Base-by-base conservation (phyloP, 2,113 vertebrate species). In the Vimba vimba region DNA sequence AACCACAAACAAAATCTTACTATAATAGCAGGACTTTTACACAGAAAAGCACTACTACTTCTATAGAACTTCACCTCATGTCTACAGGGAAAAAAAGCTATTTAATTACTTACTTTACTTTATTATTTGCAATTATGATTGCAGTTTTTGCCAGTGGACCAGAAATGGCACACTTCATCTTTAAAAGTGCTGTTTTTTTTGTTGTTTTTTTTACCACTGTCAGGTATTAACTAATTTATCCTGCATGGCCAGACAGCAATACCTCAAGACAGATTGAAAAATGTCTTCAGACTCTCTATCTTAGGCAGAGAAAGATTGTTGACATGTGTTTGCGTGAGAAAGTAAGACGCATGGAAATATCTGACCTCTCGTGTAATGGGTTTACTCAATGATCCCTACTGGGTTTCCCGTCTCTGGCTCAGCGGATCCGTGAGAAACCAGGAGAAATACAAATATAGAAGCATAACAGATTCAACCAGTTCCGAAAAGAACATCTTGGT, bases 281-380 rank as follows among this genome's bases (percentile, higher is more conserved):
- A 52, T 76, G 47, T 52, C 25, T 47, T 52, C 45, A 47, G 25
- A 55, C 15, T 52, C 25, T 62, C 25, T 12, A 19, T 60, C 12
- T 50, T 36, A 30, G 33, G 27, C 15, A 39, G 12, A n/a, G 33
- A 30, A 23, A 68, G 82, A 74, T 52, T 19, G 36, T n/a, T 11
- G 68, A 45, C 52, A 64, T 39, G 13, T 60, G 33, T 47, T 68
- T 75, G 69, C 79, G 8, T 85, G 87, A 83, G 64, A 89, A 87
- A 74, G 27, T 21, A 52, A 64, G 82, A 27, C 47, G 3, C 66
- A 60, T 86, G 82, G 82, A 80, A 87, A 89, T 36, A 66, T 50
- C 57, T 88, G 85, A 84, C 87, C 87, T 71, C 80, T 78, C 52
- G 23, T 39, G 62, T 52, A n/a, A 85, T 85, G 84, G 76, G 36